Evolutionary conservation across 1,140 invertebrate genomes (phyloP).

Genomic region (Brachionus rotundiformis): DNA sequence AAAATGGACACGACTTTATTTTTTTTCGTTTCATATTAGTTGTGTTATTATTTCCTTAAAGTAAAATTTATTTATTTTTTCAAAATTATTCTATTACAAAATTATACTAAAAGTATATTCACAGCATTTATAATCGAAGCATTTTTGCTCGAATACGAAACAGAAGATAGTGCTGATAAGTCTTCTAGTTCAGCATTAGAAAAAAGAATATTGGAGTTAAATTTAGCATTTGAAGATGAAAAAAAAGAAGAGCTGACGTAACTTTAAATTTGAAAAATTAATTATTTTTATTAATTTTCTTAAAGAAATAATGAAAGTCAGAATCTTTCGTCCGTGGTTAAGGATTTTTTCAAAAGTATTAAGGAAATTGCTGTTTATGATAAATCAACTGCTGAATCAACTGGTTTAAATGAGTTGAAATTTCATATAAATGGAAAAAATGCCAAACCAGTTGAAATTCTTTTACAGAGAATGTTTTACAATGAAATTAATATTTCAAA

Average conservation of each 20-base stretch:
- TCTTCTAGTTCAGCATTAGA: neutral
- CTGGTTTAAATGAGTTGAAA: neutral
- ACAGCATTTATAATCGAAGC: slow-evolving; percentile 68
- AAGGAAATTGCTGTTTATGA: neutral
- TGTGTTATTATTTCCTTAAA: slow-evolving; percentile 68
- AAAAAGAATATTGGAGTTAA: neutral
- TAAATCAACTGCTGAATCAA: neutral
- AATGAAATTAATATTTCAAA: slow-evolving; percentile 24
- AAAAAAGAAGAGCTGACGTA: neutral
- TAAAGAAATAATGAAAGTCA: neutral
- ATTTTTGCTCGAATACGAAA: slow-evolving; percentile 66
- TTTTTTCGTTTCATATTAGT: slow-evolving; percentile 66
- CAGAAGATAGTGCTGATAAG: neutral
- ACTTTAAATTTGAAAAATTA: neutral
- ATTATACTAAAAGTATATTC: no score
- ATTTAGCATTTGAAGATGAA: neutral
- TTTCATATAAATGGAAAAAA: slow-evolving; percentile 46
- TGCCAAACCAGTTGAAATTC: slow-evolving; percentile 49
- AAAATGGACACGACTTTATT: slow-evolving; percentile 65
- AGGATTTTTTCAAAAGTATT: slow-evolving; percentile 8
- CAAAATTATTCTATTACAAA: no score
- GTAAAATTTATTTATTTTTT: slow-evolving; percentile 60
- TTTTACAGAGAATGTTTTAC: slow-evolving; percentile 43
- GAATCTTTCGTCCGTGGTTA: neutral
- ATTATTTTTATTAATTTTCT: neutral